Evolutionary conservation across 2,797 vertebrate genomes (phyloP).

Genomic region (Percopsis omiscomaycus): DNA sequence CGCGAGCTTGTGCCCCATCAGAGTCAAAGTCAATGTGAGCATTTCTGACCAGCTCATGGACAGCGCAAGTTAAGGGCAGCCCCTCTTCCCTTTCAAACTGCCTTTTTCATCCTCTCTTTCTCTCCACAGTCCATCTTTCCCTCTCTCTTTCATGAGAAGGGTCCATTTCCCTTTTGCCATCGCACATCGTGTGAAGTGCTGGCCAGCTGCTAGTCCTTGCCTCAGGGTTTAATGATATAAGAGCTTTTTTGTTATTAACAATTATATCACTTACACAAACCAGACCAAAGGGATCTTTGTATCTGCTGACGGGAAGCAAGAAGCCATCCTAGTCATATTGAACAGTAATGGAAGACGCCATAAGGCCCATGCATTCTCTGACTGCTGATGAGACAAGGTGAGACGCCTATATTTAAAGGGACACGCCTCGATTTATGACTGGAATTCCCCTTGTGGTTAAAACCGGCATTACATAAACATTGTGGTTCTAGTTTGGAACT

Average conservation of each 20-base stretch:
- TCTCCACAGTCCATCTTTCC: conserved; percentile 46
- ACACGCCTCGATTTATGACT: too few relatives aligned
- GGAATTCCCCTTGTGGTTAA: too few relatives aligned
- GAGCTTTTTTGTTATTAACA: conserved; percentile 66
- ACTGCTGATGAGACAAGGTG: too few relatives aligned
- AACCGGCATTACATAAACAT: too few relatives aligned
- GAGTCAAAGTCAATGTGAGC: conserved; percentile 51
- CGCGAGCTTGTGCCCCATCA: conserved; percentile 53
- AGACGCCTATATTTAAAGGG: too few relatives aligned
- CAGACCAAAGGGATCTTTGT: conserved; percentile 59
- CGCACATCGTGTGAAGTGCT: conserved; percentile 48
- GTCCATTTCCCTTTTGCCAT: conserved; percentile 55
- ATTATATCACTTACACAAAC: conserved; percentile 66
- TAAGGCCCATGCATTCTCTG: conserved; percentile 12
- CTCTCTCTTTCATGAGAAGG: conserved; percentile 50
- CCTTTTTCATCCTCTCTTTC: conserved; percentile 35
- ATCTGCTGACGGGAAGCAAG: conserved; percentile 51
- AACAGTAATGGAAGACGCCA: conserved; percentile 28
- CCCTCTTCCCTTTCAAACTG: conserved; percentile 16
- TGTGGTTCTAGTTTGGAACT: too few relatives aligned
- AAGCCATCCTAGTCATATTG: conserved; percentile 38
- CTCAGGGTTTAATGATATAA: conserved; percentile 55
- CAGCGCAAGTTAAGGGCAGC: conserved; percentile 40
- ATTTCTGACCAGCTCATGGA: conserved; percentile 52
- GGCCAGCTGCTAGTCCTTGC: conserved; percentile 49